These are phyloP conservation scores for Florisuga fusca DNA, from an alignment of 2,797 vertebrate genomes.

Conservation along the genomic window DNA sequence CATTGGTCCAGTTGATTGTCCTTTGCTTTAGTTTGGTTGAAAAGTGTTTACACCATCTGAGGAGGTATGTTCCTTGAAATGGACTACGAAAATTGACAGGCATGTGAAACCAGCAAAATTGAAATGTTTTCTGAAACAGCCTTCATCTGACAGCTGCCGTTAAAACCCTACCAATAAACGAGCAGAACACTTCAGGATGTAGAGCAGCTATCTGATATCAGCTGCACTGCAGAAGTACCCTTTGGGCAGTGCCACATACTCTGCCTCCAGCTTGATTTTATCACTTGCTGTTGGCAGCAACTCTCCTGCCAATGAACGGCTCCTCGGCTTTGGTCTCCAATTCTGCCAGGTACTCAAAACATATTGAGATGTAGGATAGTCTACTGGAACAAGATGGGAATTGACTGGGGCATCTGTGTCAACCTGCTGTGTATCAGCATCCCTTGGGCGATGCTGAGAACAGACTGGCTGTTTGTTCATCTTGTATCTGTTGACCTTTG, in stretches of 20 bases:
- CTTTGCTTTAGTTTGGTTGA: background rate
- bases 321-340: background rate
- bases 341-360: background rate
- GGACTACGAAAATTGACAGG: background rate
- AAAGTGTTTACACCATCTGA: background rate
- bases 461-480: conserved; percentile 12
- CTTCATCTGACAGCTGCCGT: background rate
- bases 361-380: background rate
- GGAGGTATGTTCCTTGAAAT: background rate
- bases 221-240: background rate
- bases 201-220: background rate
- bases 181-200: rapidly evolving
- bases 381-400: background rate
- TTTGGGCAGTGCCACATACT: background rate
- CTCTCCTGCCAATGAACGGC: background rate
- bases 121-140: background rate
- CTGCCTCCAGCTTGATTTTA: background rate
- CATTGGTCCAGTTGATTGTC: background rate
- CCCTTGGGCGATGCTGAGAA: background rate
- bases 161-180: background rate
- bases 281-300: background rate
- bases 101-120: background rate
- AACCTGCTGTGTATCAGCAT: conserved; percentile 15
- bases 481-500: background rate
- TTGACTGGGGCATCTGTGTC: conserved; percentile 20